A percentile compares a stretch with the other conserved stretches of the same genome.
phyloP scores from a whole-genome alignment of 2,888 invertebrate species.

The Aporophyla nigra region DNA sequence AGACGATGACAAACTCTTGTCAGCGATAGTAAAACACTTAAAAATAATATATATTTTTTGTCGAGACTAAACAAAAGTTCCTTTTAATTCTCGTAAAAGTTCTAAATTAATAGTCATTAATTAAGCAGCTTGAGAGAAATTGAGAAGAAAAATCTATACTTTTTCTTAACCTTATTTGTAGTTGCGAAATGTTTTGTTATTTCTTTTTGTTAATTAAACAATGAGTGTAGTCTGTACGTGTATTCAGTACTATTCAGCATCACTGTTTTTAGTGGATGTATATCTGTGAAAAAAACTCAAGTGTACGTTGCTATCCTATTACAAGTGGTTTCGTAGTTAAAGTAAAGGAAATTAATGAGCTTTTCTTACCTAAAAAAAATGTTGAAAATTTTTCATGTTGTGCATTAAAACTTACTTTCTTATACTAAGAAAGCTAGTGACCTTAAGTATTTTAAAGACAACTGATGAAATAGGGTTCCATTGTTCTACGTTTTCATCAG shows the following conservation, averaged over 20 bases:
- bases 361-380: neutral
- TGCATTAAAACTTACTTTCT: no score
- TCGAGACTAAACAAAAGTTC: neutral
- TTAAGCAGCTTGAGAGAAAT: neutral
- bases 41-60: neutral
- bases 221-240: neutral
- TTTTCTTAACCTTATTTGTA: neutral
- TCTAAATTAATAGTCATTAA: constrained; percentile 6
- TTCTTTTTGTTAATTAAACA: neutral
- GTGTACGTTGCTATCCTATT: neutral
- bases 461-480: neutral
- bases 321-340: constrained; percentile 9
- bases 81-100: neutral
- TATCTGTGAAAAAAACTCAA: neutral
- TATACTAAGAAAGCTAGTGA: no score
- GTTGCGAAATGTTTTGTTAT: neutral
- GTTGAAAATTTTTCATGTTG: no score
- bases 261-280: neutral
- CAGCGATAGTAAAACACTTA: neutral
- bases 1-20: no score
- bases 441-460: no score
- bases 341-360: constrained; percentile 5
- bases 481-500: constrained; percentile 7
- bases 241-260: neutral
- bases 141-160: neutral